phyloP scores from a whole-genome alignment of 2,797 vertebrate genomes.

The Sebastiscus tertius region DNA sequence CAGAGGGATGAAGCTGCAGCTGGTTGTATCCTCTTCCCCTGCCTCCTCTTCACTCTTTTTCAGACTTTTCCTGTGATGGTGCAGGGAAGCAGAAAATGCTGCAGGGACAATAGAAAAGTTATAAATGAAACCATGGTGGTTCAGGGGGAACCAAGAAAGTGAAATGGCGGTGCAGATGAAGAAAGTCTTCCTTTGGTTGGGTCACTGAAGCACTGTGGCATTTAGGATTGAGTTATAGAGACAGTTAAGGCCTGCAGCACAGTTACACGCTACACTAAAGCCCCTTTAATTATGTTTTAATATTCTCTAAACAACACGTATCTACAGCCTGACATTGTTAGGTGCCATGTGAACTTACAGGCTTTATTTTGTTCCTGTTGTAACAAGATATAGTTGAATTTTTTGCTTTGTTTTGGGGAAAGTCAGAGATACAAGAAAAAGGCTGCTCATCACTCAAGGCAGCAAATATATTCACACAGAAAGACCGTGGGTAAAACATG shows the following conservation, averaged over 20 bases:
- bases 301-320: not conserved
- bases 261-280: not conserved
- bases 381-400: not conserved
- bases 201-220: not conserved
- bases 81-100: not conserved
- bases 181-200: not conserved
- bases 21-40: not conserved
- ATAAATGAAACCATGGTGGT: not conserved
- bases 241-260: not conserved
- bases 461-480: not conserved
- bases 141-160: not conserved
- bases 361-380: not conserved
- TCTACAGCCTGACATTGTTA: not conserved
- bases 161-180: not conserved
- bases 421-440: not conserved
- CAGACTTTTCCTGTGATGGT: not conserved
- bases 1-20: too few relatives aligned
- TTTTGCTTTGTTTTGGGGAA: not conserved
- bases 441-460: not conserved
- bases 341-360: not conserved
- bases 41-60: not conserved
- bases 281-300: slow-evolving; percentile 28
- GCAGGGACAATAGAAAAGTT: not conserved
- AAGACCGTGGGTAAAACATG: not conserved
- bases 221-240: not conserved